A percentile compares a stretch with the other conserved stretches of the same genome.
These are phyloP conservation scores for Hipparchia sbordonii DNA, from an alignment of 2,888 invertebrate species.

Conservation along the genomic window DNA sequence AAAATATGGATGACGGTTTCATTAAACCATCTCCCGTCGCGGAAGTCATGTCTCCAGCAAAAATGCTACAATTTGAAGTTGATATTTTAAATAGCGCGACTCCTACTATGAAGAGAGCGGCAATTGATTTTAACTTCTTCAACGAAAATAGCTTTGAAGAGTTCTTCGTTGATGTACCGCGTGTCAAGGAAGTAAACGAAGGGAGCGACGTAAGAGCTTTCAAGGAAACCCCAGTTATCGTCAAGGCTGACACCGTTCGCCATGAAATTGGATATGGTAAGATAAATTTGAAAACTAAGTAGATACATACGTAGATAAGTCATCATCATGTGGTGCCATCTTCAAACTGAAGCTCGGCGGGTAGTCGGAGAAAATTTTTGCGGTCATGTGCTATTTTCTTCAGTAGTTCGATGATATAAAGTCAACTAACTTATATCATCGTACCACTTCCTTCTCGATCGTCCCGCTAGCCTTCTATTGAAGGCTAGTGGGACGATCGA, in stretches of 20 bases:
- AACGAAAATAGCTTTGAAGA: constrained; percentile 66
- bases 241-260: constrained; percentile 66
- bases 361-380: too few relatives aligned
- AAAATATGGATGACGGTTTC: constrained; percentile 64
- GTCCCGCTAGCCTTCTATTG: too few relatives aligned
- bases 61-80: constrained; percentile 74
- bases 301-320: too few relatives aligned
- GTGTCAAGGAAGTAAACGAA: constrained; percentile 40
- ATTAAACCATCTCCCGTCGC: constrained; percentile 68
- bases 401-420: too few relatives aligned
- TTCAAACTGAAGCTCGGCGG: too few relatives aligned
- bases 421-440: too few relatives aligned
- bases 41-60: constrained; percentile 75
- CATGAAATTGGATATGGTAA: constrained; percentile 77
- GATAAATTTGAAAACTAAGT: constrained; percentile 42
- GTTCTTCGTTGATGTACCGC: constrained; percentile 57
- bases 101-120: constrained; percentile 76
- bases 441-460: too few relatives aligned
- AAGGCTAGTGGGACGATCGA: too few relatives aligned
- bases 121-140: constrained; percentile 73
- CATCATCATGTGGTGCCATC: too few relatives aligned
- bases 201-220: constrained; percentile 46
- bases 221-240: constrained; percentile 68
- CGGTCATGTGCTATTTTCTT: too few relatives aligned
- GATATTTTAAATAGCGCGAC: constrained; percentile 62